A percentile compares a stretch with the other conserved stretches of the same genome.
phyloP scores from a whole-genome alignment of 2,797 vertebrate genomes.

The Scarus forsteni region DNA sequence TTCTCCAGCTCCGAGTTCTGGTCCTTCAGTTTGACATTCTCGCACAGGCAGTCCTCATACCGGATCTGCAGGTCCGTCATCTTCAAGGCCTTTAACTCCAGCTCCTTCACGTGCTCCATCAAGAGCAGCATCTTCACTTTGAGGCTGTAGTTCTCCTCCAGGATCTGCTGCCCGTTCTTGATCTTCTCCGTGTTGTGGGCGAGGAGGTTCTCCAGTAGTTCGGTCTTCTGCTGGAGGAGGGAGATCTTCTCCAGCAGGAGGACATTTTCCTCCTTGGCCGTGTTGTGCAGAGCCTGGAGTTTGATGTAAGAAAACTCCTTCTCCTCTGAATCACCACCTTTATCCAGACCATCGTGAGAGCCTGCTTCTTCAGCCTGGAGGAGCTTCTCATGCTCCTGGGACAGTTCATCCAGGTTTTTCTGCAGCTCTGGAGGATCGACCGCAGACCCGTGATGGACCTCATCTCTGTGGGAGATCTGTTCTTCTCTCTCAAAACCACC shows the following conservation, averaged over 20 bases:
- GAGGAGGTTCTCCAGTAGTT: conserved; percentile 76
- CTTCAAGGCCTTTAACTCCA: conserved; percentile 58
- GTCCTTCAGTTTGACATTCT: conserved; percentile 73
- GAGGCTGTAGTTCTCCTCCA: conserved; percentile 77
- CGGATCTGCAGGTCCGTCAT: conserved; percentile 54
- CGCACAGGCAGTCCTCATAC: conserved; percentile 70
- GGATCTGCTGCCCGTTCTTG: conserved; percentile 61
- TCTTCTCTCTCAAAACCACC: conserved; percentile 6
- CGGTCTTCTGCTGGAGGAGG: conserved; percentile 80
- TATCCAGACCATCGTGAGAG: conserved; percentile 31
- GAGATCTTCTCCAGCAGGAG: conserved; percentile 80
- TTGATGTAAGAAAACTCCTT: conserved; percentile 27
- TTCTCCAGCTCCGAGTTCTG: conserved; percentile 71
- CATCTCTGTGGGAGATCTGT: conserved; percentile 20
- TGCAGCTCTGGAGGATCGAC: conserved; percentile 14
- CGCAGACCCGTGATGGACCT: conserved; percentile 47
- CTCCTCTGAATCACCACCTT: conserved; percentile 39
- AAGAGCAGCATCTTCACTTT: conserved; percentile 68
- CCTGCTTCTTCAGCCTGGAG: neutral
- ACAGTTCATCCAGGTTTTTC: conserved; percentile 39
- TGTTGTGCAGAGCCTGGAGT: conserved; percentile 46
- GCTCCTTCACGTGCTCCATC: conserved; percentile 62
- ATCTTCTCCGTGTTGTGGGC: conserved; percentile 63
- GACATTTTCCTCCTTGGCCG: conserved; percentile 69
- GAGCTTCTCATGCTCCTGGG: conserved; percentile 3